phyloP scores from a whole-genome alignment of 2,888 invertebrate species.

The Lithophane ornitopus region DNA sequence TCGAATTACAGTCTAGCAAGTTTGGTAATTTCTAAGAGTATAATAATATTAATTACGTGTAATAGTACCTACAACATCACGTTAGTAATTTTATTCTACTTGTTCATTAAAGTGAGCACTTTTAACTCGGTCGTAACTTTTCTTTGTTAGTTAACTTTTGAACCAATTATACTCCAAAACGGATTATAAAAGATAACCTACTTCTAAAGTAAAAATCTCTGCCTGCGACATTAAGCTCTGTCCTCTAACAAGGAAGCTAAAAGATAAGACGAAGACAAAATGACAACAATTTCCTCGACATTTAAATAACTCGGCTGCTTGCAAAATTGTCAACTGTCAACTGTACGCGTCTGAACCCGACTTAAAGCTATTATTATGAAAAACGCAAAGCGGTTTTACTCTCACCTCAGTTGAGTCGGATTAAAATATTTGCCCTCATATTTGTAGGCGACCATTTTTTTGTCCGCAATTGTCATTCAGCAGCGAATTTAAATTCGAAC shows the following conservation, averaged over 20 bases:
- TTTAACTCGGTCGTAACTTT: slow-evolving; percentile 30
- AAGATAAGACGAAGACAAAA: slow-evolving; percentile 48
- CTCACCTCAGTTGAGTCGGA: slow-evolving; percentile 65
- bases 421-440: slow-evolving; percentile 67
- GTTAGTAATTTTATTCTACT: slow-evolving; percentile 15
- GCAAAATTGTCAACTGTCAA: slow-evolving; percentile 50
- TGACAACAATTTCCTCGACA: slow-evolving; percentile 45
- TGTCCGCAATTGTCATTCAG: slow-evolving; percentile 45
- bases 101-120: slow-evolving; percentile 19
- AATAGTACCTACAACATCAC: slow-evolving; percentile 20
- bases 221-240: slow-evolving; percentile 37
- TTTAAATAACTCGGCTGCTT: slow-evolving; percentile 54
- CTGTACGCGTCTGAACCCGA: slow-evolving; percentile 49
- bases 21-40: slow-evolving; percentile 27
- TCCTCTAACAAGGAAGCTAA: slow-evolving; percentile 34
- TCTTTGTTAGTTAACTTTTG: slow-evolving; percentile 2
- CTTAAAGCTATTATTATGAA: slow-evolving; percentile 63
- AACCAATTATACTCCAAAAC: slow-evolving; percentile 16
- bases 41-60: slow-evolving; percentile 38
- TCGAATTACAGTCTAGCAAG: slow-evolving; percentile 23
- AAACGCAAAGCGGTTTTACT: slow-evolving; percentile 63
- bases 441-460: slow-evolving; percentile 61
- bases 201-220: slow-evolving; percentile 19
- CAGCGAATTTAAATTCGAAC: slow-evolving; percentile 33
- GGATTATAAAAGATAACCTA: slow-evolving; percentile 7